Conservation (phyloP, 2,888 invertebrate species). For the Platycnemis pennipes region DNA sequence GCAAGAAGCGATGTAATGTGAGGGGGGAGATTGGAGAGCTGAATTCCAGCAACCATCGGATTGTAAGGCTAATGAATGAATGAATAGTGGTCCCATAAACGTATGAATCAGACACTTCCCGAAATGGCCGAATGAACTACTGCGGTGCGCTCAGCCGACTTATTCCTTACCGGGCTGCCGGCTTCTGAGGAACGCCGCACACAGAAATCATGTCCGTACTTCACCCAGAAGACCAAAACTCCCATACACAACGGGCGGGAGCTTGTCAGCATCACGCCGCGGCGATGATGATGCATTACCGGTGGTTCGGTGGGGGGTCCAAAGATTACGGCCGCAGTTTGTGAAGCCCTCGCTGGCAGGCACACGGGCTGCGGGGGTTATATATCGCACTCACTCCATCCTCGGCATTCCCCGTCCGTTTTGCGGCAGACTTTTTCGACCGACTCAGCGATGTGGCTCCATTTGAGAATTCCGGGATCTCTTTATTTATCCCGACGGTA, state of each 20-base stretch:
- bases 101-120: not conserved
- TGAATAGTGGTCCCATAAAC: not conserved
- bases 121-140: not conserved
- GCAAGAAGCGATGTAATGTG: not conserved
- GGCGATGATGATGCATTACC: not conserved
- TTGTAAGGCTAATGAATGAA: not conserved
- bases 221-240: slow-evolving; percentile 11
- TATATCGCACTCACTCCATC: not conserved
- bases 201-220: not conserved
- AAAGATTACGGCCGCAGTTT: not conserved
- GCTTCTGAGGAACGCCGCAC: not conserved
- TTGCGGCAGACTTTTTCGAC: not conserved
- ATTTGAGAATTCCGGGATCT: not conserved
- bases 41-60: not conserved
- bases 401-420: not conserved
- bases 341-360: not conserved
- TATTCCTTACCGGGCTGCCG: not conserved
- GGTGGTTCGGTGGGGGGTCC: not conserved
- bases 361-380: not conserved
- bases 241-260: not conserved
- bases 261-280: not conserved
- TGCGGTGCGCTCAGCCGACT: not conserved
- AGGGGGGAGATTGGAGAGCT: not conserved
- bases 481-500: not conserved
- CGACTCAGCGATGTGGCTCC: not conserved